A percentile compares a stretch with the other conserved stretches of the same genome.
These are phyloP conservation scores for Takifugu rubripes DNA, from an alignment of 2,797 vertebrate species.

Conservation along the genomic window DNA sequence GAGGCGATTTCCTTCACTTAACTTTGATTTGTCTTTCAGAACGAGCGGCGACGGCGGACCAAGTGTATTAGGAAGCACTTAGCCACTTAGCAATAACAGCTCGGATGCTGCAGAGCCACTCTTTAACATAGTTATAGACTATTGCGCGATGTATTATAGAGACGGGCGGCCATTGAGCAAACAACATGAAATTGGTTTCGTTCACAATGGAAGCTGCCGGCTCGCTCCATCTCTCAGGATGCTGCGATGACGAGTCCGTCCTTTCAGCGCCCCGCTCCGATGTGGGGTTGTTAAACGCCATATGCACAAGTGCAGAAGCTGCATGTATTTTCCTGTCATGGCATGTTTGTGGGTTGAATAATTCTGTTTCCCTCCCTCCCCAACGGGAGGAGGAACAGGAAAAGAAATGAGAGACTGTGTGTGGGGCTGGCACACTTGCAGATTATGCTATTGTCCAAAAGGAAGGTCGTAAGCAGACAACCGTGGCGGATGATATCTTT, in stretches of 20 bases:
- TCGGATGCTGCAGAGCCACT: conserved; percentile 32
- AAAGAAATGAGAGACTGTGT: background rate
- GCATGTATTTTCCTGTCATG: background rate
- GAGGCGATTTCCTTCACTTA: conserved; percentile 21
- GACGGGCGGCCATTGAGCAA: conserved; percentile 9
- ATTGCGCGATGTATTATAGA: conserved; percentile 42
- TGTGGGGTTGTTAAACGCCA: too few species aligned
- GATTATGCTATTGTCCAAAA: conserved; percentile 39
- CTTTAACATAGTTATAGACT: conserved; percentile 52
- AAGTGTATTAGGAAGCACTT: conserved; percentile 61
- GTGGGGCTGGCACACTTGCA: conserved; percentile 14
- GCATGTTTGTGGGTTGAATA: background rate
- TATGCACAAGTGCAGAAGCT: background rate
- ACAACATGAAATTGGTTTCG: conserved; percentile 18
- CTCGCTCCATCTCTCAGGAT: conserved; percentile 19
- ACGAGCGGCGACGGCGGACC: conserved; percentile 24
- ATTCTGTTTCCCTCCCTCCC: background rate
- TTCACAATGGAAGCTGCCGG: conserved; percentile 23
- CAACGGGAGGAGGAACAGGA: too few species aligned
- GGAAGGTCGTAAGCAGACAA: conserved; percentile 55
- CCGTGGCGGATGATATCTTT: conserved; percentile 75
- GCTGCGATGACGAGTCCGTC: conserved; percentile 10
- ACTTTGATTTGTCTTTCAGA: conserved; percentile 29
- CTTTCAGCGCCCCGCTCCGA: too few species aligned
- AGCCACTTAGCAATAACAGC: conserved; percentile 58